These are phyloP conservation scores for Aphaenogaster rudis DNA, from an alignment of 1,140 invertebrate species.

Conservation along the genomic window DNA sequence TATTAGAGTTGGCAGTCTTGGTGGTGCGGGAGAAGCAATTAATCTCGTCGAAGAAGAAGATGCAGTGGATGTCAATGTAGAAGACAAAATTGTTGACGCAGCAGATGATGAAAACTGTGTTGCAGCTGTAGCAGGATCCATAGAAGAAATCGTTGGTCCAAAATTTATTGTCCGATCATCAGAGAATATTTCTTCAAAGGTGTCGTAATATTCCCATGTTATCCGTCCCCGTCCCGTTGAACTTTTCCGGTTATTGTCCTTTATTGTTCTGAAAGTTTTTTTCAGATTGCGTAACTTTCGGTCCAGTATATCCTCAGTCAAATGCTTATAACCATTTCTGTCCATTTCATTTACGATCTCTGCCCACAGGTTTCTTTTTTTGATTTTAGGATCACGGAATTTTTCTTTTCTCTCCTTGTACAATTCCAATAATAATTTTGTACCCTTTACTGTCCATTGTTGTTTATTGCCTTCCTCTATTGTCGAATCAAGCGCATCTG, in stretches of 20 bases:
- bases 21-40: background rate
- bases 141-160: background rate
- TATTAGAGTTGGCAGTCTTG: background rate
- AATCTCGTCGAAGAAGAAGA: background rate
- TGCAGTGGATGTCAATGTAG: background rate
- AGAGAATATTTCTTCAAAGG: background rate
- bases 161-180: conserved; percentile 23
- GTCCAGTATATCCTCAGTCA: conserved; percentile 1
- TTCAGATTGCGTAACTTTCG: conserved; percentile 17
- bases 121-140: background rate
- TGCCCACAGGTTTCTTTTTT: conserved; percentile 15
- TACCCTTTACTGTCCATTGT: background rate
- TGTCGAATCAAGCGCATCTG: background rate
- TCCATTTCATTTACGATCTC: background rate
- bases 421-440: conserved; percentile 23
- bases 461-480: background rate
- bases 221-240: background rate
- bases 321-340: conserved; percentile 1
- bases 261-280: conserved; percentile 12
- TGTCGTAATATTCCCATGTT: conserved; percentile 8
- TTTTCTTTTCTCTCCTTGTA: conserved; percentile 15
- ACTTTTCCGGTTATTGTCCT: background rate
- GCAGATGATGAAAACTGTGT: too few species aligned
- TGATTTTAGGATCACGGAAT: background rate
- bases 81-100: too few species aligned